Evolutionary conservation across 1,140 invertebrate species (phyloP), one percentile per base, ranked within the genome.

Genomic region (Hetaerina americana): DNA sequence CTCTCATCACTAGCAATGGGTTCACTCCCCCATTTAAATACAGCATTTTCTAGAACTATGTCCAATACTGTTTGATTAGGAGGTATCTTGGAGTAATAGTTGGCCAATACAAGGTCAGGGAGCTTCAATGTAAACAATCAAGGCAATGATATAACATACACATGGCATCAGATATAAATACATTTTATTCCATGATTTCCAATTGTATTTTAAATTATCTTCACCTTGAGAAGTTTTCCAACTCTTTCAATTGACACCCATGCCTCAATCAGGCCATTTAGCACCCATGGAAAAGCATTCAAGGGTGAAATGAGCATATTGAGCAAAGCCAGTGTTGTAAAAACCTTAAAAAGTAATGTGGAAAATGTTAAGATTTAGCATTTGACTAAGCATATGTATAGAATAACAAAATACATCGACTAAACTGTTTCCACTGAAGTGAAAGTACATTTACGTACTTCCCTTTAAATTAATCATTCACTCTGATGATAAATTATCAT

Each of bases 211-310:
- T n/a, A n/a, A n/a, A n/a, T n/a, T n/a, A n/a, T n/a, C n/a, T n/a
- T n/a, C n/a, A 57, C 40, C 40, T 57, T 57, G 66, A 93, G 77
- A 5, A 95, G 82, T 77, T 86, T 86, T 77, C 94, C 89, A 72
- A 97, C 87, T 77, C 94, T 84, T 79, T 91, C 91, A 3, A 95
- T 78, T 0, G 93, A 96, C 0, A 96, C 91, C 90, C 90, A 96
- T 0, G 95, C 92, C 83, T 98, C 96, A 22, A 96, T 91, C 0
- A 99, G 81, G 0, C 96, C 97, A 84, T 98, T 99, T 0, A 99
- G 81, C 3, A 99, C 96, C 97, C 97, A 99, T 1, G 97, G 97
- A 81, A 99, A 97, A 0, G 95, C 92, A 84, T 99, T 99, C 66
- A 99, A 82, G 0, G 97, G 97, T 57, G 88, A 87, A 74, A 99